Base-by-base conservation (phyloP, 2,113 vertebrate genomes). In the Puma concolor region DNA sequence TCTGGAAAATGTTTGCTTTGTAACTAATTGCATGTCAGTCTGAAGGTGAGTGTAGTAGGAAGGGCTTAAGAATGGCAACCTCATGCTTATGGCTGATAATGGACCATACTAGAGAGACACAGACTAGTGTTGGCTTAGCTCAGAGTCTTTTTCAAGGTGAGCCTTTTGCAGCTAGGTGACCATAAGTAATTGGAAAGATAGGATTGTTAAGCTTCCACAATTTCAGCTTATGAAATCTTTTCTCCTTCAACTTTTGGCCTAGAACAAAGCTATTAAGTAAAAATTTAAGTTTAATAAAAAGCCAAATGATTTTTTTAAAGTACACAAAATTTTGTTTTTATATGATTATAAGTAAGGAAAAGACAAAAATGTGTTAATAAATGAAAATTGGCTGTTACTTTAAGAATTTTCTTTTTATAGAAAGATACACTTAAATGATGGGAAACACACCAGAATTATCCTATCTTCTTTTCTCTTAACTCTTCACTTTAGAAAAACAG, bases 231-330 rank as follows among this genome's bases (percentile, higher is more conserved):
- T 12, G 67, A 77, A 66, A n/a, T 41, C 6, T 91, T 50, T 89
- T 69, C 89, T 41, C 25, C 57, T 77, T 84, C 7, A 48, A 88
- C 52, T 71, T 81, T 95, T 80, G 94, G 41, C 84, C 63, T 89
- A 76, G 23, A 86, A 81, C 48, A 86, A 89, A 96, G 41, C 79
- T 76, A 38, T 38, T 91, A 94, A 82, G n/a, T 90, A 96, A 86
- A 95, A 33, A 89, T 85, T 14, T 81, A 66, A 41, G 44, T 67
- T 92, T 94, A 96, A 71, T 95, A 31, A 89, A 92, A 97, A 85
- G 1, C 57, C 57, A 84, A 83, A 36, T 91, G 44, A 60, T 91
- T 85, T 60, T 93, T 82, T 95, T 88, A 16, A 95, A 88, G 80
- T 88, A 83, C 41, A 31, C n/a, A 87, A 48, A 90, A 82, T 74